These are phyloP conservation scores for Drosophila borborema DNA, from an alignment of 2,888 invertebrate genomes.

Conservation along the genomic window DNA sequence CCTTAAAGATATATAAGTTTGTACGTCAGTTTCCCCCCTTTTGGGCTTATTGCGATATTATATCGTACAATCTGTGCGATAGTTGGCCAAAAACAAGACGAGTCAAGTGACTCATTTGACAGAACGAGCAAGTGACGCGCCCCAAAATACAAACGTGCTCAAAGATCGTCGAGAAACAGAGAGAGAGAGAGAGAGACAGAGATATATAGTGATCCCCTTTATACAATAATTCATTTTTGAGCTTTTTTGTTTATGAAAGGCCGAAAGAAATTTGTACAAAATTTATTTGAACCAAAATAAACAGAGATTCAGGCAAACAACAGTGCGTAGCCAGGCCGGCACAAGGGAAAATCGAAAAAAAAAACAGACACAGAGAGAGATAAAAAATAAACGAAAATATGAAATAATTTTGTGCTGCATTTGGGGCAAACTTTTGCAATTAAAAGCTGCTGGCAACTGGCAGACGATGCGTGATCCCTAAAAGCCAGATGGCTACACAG, in stretches of 20 bases:
- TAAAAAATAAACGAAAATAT: conserved; percentile 19
- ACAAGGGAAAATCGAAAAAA: conserved; percentile 11
- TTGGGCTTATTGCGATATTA: conserved; percentile 36
- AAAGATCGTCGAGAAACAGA: conserved; percentile 17
- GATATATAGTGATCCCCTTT: conserved; percentile 26
- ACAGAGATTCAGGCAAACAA: conserved; percentile 40
- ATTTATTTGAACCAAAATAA: conserved; percentile 62
- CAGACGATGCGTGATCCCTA: conserved; percentile 46
- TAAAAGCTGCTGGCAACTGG: conserved; percentile 52
- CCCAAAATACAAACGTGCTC: conserved; percentile 47
- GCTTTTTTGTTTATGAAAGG: conserved; percentile 68
- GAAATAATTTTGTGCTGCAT: conserved; percentile 49
- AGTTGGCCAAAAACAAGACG: conserved; percentile 29
- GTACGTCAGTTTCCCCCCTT: conserved; percentile 16
- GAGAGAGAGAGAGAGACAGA: background rate
- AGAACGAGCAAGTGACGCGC: conserved; percentile 31
- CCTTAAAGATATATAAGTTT: background rate
- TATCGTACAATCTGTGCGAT: conserved; percentile 34
- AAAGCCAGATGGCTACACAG: conserved; percentile 52
- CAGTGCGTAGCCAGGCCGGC: conserved; percentile 51
- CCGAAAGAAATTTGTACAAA: conserved; percentile 42
- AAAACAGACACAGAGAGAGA: conserved; percentile 8
- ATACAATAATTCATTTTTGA: conserved; percentile 58
- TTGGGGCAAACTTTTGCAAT: conserved; percentile 66
- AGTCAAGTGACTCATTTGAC: conserved; percentile 58